Base-by-base conservation (phyloP, 2,888 invertebrate species). In the Melinaea menophilus region DNA sequence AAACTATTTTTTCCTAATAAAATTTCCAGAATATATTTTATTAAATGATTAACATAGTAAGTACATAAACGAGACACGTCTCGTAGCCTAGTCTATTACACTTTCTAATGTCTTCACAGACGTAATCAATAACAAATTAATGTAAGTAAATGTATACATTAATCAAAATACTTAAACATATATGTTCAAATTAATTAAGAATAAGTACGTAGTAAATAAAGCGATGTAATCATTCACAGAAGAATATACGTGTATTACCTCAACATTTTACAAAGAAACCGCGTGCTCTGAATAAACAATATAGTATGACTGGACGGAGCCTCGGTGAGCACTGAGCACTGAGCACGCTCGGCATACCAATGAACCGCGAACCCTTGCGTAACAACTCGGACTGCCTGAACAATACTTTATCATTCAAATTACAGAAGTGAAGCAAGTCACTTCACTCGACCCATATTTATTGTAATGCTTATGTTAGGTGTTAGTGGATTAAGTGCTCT, bases 291-390 rank as follows among this genome's bases (percentile, higher is more conserved):
- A 51, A 51, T 51, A 2, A 31, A 51, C 51, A 51, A 51, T 51
- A 31, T 9, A 2, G n/a, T 31, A 31, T 51, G 51, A 51, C 51
- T 51, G 64, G 48, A 58, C 64, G 48, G 55, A 48, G 55, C 48
- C 57, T 64, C 54, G 59, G 62, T 65, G 61, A 65, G 62, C 58
- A 51, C 41, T 47, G 22, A 22, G 34, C 63, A 61, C 61, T 56
- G 63, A 61, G 59, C 41, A 58, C 45, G 9, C 22, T n/a, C 34
- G 31, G 65, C 65, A 67, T 67, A 63, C 62, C 9, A 67, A 67
- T 58, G 11, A 60, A 34, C 2, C 2, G 48, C 5, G 48, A 5
- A 13, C 5, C 48, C 22, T 51, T 51, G 31, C 51, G 51, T 51
- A 51, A 51, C 9, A 41, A 31, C 9, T 51, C 11, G 5, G 11